Evolutionary conservation across 2,888 invertebrate genomes (phyloP).

Genomic region (Aplocera efformata): DNA sequence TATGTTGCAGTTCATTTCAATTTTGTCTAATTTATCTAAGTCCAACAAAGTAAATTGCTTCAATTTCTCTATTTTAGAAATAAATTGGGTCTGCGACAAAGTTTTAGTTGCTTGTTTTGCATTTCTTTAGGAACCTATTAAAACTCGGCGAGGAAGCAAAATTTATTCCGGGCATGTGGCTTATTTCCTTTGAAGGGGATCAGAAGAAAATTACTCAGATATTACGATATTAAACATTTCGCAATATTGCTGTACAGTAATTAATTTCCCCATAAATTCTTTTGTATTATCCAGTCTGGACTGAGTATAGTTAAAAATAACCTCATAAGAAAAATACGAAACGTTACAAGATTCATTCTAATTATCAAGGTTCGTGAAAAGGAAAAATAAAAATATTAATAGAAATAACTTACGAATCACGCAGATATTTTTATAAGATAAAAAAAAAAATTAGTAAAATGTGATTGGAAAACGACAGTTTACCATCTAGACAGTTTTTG

Average conservation of each 20-base stretch:
- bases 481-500: conserved; percentile 42
- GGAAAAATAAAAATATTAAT: too few relatives aligned
- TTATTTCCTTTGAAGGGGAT: conserved; percentile 14
- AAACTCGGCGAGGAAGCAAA: conserved; percentile 12
- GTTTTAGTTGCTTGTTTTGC: conserved; percentile 15
- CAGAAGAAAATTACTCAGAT: conserved; percentile 10
- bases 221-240: conserved; percentile 1
- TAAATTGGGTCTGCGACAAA: conserved; percentile 8
- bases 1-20: too few relatives aligned
- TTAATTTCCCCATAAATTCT: too few relatives aligned
- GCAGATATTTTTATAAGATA: too few relatives aligned
- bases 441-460: neutral
- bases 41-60: conserved; percentile 8
- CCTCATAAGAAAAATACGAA: too few relatives aligned
- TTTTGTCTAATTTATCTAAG: too few relatives aligned
- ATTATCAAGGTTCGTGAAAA: too few relatives aligned
- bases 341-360: too few relatives aligned
- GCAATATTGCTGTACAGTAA: neutral
- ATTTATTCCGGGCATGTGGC: conserved; percentile 16
- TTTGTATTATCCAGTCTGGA: too few relatives aligned
- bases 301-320: too few relatives aligned
- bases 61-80: conserved; percentile 15
- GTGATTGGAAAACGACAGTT: conserved; percentile 31
- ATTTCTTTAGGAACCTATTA: conserved; percentile 21
- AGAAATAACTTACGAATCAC: too few relatives aligned